Percentiles rank a stretch among this genome's conserved stretches.
Conservation (phyloP, 2,888 invertebrate species). For the Andrena dorsata region DNA sequence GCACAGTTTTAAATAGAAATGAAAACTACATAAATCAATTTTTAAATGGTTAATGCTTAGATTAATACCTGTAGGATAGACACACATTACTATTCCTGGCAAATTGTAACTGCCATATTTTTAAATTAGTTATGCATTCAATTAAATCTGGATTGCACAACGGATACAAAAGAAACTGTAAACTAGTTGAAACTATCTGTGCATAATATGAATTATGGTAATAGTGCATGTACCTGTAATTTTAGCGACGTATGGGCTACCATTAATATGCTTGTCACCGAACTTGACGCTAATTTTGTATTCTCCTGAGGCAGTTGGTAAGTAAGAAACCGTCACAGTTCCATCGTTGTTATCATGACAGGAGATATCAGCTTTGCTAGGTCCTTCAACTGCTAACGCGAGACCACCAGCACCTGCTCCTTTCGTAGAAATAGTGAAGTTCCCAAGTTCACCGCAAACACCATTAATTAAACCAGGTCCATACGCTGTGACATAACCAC, state of each 20-base stretch:
- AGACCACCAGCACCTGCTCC: slow-evolving; percentile 98
- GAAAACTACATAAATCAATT: too few species aligned
- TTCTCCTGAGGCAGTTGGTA: slow-evolving; percentile 98
- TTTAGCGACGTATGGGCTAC: slow-evolving; percentile 97
- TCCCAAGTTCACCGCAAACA: slow-evolving; percentile 96
- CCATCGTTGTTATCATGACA: slow-evolving; percentile 99
- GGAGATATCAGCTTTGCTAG: slow-evolving; percentile 97
- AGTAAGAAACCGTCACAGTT: slow-evolving; percentile 96
- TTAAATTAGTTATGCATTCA: too few species aligned
- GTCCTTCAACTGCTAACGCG: slow-evolving; percentile 97
- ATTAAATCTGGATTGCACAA: too few species aligned
- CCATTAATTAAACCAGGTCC: slow-evolving; percentile 97
- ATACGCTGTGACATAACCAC: slow-evolving; percentile 98
- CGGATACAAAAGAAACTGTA: too few species aligned
- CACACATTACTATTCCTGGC: too few species aligned
- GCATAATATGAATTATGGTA: too few species aligned
- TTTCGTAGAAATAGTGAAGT: slow-evolving; percentile 98
- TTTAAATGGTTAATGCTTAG: too few species aligned
- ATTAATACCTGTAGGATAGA: too few species aligned
- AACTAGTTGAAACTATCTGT: too few species aligned
- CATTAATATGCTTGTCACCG: slow-evolving; percentile 97
- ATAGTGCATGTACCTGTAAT: slow-evolving; percentile 78
- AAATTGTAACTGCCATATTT: too few species aligned
- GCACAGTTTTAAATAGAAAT: too few species aligned
- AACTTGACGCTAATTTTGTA: slow-evolving; percentile 98